phyloP scores from a whole-genome alignment of 2,113 vertebrate species.

The Calidris pygmaea region DNA sequence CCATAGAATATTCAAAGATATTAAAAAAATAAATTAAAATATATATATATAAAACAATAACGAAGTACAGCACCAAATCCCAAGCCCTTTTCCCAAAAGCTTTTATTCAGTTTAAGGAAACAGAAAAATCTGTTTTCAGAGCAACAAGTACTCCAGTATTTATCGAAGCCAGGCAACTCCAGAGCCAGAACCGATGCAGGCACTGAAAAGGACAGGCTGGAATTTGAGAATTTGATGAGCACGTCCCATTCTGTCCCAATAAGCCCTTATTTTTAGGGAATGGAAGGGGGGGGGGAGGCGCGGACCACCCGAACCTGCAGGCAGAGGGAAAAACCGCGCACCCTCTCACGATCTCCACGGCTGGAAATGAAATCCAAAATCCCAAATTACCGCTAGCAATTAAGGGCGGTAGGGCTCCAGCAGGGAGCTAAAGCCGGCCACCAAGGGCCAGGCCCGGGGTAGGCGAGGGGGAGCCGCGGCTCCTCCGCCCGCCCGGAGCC shows the following conservation, averaged over 20 bases:
- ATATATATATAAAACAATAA: no score
- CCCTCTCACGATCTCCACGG: not conserved
- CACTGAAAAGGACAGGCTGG: not conserved
- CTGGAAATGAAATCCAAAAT: not conserved
- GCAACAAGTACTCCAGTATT: constrained; percentile 7
- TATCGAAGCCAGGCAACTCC: not conserved
- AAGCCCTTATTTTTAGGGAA: not conserved
- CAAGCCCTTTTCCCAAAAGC: not conserved
- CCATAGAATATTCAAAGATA: rapidly evolving
- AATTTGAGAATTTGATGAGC: not conserved
- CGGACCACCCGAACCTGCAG: not conserved
- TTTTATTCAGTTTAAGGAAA: not conserved
- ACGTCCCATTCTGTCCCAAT: not conserved
- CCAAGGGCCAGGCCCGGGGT: not conserved
- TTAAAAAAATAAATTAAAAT: not conserved
- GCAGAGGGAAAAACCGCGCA: not conserved
- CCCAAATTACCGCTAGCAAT: not conserved
- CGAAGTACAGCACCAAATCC: not conserved
- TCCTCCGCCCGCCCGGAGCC: not conserved
- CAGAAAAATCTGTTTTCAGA: not conserved
- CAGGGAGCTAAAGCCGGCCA: not conserved
- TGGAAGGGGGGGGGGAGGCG: rapidly evolving
- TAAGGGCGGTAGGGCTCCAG: not conserved
- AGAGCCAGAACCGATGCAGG: not conserved
- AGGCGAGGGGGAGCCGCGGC: not conserved